Evolutionary conservation across 53 echinoderm and acorn worm genomes (phyloP).

Genomic region (Holothuria leucospilota): DNA sequence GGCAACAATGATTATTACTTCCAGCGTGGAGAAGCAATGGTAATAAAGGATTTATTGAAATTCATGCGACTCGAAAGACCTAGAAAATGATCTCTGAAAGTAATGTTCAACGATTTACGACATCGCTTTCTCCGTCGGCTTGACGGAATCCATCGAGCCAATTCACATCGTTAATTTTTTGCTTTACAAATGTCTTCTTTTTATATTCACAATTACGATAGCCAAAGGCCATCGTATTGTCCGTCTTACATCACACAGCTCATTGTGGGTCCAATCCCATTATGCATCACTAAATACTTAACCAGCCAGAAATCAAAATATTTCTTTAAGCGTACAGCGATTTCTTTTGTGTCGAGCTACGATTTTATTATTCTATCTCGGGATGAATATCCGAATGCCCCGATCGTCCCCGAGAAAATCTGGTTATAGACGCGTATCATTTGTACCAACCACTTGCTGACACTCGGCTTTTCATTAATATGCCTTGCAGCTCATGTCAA

Average conservation of each 20-base stretch:
- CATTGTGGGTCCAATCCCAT: constrained; percentile 31
- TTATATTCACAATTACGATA: constrained; percentile 1
- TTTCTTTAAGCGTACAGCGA: constrained; percentile 35
- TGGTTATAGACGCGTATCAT: constrained; percentile 40
- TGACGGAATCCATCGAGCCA: too few relatives aligned
- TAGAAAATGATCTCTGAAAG: too few relatives aligned
- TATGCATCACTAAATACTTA: constrained; percentile 36
- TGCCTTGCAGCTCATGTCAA: constrained; percentile 46
- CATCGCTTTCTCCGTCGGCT: too few relatives aligned
- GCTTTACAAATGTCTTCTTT: background rate
- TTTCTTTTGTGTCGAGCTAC: constrained; percentile 20
- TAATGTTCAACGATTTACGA: too few relatives aligned
- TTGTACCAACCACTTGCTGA: constrained; percentile 33
- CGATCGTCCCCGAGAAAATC: constrained; percentile 22
- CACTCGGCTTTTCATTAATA: constrained; percentile 26
- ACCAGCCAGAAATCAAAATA: constrained; percentile 51
- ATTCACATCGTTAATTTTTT: too few relatives aligned
- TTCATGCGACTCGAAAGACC: too few relatives aligned
- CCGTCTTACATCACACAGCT: background rate
- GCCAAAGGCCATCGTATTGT: constrained; percentile 25
- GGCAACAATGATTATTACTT: too few relatives aligned
- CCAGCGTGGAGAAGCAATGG: too few relatives aligned
- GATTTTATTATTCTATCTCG: constrained; percentile 41
- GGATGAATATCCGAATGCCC: constrained; percentile 42
- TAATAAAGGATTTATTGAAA: too few relatives aligned